Conservation (phyloP, 2,888 invertebrate genomes). For the Ochropacha duplaris region DNA sequence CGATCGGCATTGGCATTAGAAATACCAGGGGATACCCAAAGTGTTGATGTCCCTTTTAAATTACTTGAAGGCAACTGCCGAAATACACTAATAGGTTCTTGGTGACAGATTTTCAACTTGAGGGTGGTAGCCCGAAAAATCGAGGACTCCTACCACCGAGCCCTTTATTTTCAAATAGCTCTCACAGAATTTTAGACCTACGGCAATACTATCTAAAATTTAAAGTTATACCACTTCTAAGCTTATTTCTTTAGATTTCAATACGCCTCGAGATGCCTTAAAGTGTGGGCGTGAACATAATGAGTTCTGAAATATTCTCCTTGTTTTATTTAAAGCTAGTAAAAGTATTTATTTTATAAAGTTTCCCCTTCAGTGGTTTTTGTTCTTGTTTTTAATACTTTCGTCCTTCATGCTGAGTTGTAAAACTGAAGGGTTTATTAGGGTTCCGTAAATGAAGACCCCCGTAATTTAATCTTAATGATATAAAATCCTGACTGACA, state of each 20-base stretch:
- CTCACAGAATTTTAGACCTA: no score
- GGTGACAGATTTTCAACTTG: no score
- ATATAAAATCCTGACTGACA: no score
- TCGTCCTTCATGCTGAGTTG: neutral
- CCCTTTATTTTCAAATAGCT: no score
- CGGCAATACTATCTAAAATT: no score
- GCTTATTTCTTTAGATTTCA: neutral
- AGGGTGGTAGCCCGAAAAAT: no score
- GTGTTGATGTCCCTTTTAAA: no score
- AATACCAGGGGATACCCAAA: no score
- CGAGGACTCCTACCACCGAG: no score
- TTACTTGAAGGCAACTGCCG: no score
- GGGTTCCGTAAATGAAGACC: neutral
- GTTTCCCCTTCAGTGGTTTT: conserved; percentile 12
- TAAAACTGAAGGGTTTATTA: neutral
- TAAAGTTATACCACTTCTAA: neutral
- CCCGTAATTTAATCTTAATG: neutral
- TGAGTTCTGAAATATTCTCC: conserved; percentile 21
- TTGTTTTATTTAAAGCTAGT: conserved; percentile 9
- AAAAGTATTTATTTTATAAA: conserved; percentile 21
- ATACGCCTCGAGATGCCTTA: conserved; percentile 4
- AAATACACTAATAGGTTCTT: no score
- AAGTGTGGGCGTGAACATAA: conserved; percentile 32
- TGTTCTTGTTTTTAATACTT: neutral
- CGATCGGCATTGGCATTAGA: no score